Percentiles rank a stretch among this genome's conserved stretches.
Conservation (phyloP, 2,888 invertebrate genomes). For the Sussaba pulchella region DNA sequence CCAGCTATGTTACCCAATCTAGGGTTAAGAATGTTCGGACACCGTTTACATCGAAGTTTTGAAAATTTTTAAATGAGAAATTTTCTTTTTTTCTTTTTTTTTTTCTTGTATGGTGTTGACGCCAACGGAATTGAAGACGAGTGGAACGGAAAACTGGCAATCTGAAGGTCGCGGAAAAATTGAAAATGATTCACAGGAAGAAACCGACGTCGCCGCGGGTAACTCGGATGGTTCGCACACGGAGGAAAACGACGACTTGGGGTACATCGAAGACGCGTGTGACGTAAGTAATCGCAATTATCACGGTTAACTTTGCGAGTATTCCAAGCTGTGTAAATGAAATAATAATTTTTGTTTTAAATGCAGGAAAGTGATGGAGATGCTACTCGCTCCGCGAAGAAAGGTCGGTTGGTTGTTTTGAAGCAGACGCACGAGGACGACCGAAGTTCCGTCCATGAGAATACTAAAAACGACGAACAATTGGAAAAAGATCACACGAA, state of each 20-base stretch:
- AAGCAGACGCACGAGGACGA: slow-evolving; percentile 20
- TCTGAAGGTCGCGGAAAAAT: slow-evolving; percentile 33
- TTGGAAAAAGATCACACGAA: slow-evolving; percentile 35
- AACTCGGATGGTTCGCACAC: slow-evolving; percentile 34
- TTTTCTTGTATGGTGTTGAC: no score
- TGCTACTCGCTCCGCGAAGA: slow-evolving; percentile 30
- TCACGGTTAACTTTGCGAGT: slow-evolving; percentile 30
- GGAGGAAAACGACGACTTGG: slow-evolving; percentile 30
- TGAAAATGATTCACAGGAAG: slow-evolving; percentile 20
- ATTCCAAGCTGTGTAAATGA: slow-evolving; percentile 36
- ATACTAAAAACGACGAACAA: slow-evolving; percentile 19
- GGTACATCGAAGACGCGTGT: slow-evolving; percentile 23
- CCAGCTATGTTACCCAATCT: no score
- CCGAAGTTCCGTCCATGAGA: slow-evolving; percentile 29
- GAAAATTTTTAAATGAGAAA: no score
- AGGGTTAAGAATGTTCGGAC: no score
- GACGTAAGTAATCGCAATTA: slow-evolving; percentile 38
- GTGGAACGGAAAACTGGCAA: no score
- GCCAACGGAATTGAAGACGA: no score
- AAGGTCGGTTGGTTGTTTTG: slow-evolving; percentile 24
- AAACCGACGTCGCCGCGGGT: slow-evolving; percentile 29
- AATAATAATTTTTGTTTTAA: slow-evolving; percentile 33
- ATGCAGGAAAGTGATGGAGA: slow-evolving; percentile 27
- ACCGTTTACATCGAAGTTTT: no score
- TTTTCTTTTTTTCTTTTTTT: no score